A percentile compares a stretch with the other conserved stretches of the same genome.
Conservation (phyloP, 2,888 invertebrate species). For the Catocala sponsa region DNA sequence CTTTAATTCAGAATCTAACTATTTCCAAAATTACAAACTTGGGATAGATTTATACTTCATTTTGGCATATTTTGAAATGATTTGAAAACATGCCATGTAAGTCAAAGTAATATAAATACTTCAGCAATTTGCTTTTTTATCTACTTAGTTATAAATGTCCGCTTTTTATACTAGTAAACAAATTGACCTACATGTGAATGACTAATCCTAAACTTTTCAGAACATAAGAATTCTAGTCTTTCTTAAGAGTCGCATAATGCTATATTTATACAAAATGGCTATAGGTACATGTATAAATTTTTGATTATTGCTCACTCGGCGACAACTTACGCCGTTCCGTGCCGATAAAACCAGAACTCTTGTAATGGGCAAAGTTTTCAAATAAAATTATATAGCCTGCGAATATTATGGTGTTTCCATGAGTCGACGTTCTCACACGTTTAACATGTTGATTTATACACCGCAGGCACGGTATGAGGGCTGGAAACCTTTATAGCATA, state of each 20-base stretch:
- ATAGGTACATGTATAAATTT: slow-evolving; percentile 9
- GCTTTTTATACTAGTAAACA: no score
- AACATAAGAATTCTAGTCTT: background rate
- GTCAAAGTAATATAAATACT: no score
- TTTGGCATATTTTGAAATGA: no score
- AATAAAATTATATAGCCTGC: slow-evolving; percentile 35
- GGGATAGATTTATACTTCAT: no score
- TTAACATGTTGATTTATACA: slow-evolving; percentile 48
- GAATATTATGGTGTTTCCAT: slow-evolving; percentile 30
- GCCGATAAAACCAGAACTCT: slow-evolving; percentile 21
- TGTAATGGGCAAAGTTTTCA: slow-evolving; percentile 35
- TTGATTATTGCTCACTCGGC: slow-evolving; percentile 11
- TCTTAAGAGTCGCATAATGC: background rate
- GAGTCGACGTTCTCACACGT: slow-evolving; percentile 28
- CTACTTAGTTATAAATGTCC: no score
- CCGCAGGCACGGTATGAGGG: slow-evolving; percentile 21
- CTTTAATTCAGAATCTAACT: no score
- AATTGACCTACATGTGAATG: background rate
- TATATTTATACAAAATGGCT: slow-evolving; percentile 3
- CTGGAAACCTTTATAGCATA: slow-evolving; percentile 45
- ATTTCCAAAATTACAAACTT: no score
- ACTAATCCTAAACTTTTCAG: background rate
- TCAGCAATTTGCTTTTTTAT: no score
- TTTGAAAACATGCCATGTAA: no score
- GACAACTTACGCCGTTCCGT: slow-evolving; percentile 16